phyloP scores from a whole-genome alignment of 2,113 vertebrate species.

The Patagioenas fasciata region DNA sequence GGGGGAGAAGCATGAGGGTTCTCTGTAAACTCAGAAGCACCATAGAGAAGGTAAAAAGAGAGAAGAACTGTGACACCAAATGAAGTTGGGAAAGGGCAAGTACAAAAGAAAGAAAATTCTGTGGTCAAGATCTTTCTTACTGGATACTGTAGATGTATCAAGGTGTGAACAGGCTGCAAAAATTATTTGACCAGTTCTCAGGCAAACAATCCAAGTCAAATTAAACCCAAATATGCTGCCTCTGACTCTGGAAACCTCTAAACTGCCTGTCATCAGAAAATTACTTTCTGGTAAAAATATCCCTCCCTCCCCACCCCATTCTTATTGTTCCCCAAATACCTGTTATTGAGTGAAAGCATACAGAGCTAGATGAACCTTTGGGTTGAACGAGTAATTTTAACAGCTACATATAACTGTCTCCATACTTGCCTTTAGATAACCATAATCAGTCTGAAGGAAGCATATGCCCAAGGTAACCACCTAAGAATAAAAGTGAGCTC shows the following conservation, averaged over 20 bases:
- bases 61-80: not conserved
- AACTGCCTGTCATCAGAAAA: not conserved
- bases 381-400: not conserved
- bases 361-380: not conserved
- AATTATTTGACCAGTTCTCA: not conserved
- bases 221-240: not conserved
- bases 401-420: not conserved
- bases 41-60: not conserved
- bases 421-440: not conserved
- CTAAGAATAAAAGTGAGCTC: rapidly evolving
- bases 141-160: not conserved
- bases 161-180: not conserved
- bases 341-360: not conserved
- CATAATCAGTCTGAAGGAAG: not conserved
- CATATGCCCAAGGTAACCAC: not conserved
- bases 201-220: not conserved
- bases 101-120: not conserved
- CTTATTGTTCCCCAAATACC: not conserved
- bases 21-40: not conserved
- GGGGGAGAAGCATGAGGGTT: not conserved
- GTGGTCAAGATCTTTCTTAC: not conserved
- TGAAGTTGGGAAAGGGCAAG: not conserved
- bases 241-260: not conserved
- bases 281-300: not conserved
- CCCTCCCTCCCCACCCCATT: not conserved